Conservation (phyloP, 2,797 vertebrate species). For the Thaleichthys pacificus region DNA sequence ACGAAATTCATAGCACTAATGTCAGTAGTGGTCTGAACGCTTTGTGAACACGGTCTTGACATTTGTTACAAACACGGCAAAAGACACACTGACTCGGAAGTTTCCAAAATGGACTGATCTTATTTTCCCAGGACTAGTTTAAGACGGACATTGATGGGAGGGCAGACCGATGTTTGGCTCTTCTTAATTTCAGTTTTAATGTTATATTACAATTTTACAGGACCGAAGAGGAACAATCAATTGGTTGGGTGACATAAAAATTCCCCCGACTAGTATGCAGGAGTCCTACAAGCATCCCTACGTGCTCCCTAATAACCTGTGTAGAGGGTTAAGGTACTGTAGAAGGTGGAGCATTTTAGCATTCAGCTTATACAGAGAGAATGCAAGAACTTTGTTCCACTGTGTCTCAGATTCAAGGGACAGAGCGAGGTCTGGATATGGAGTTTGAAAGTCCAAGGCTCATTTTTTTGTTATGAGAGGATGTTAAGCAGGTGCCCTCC, state of each 20-base stretch:
- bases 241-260: not conserved
- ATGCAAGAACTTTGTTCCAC: not conserved
- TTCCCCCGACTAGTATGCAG: too few species aligned
- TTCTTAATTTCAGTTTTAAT: not conserved
- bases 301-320: too few species aligned
- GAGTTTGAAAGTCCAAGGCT: not conserved
- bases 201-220: not conserved
- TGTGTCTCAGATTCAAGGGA: not conserved
- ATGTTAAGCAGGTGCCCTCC: not conserved
- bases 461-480: not conserved
- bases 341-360: slow-evolving; percentile 16
- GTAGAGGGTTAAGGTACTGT: too few species aligned
- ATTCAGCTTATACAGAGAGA: slow-evolving; percentile 32
- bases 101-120: not conserved
- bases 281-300: slow-evolving; percentile 26
- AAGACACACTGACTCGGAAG: not conserved
- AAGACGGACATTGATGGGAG: too few species aligned
- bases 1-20: not conserved
- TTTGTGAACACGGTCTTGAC: slow-evolving; percentile 19
- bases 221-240: not conserved
- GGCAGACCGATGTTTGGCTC: not conserved
- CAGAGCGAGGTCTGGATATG: not conserved
- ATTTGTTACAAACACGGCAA: not conserved
- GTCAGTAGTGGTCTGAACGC: slow-evolving; percentile 47
- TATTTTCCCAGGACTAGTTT: not conserved